A percentile compares a stretch with the other conserved stretches of the same genome.
Evolutionary conservation across 2,113 vertebrate genomes (phyloP).

Genomic region (Lepidiolamprologus cunningtoni): DNA sequence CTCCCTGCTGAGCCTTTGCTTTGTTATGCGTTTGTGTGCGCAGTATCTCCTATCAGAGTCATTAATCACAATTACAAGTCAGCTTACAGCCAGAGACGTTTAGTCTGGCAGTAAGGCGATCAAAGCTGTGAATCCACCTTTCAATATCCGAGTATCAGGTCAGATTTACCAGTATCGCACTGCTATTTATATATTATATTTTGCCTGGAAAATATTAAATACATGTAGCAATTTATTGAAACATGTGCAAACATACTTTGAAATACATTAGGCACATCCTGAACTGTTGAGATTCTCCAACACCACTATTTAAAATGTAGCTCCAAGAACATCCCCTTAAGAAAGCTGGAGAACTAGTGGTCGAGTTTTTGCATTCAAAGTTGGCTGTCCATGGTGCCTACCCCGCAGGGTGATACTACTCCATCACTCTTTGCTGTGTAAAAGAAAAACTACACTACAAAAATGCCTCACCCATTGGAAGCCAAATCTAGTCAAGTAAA

Average conservation of each 20-base stretch:
- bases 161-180: neutral
- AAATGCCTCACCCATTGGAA: neutral
- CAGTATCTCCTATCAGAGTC: neutral
- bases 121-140: neutral
- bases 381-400: neutral
- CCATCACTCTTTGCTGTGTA: neutral
- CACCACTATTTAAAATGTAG: neutral
- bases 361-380: neutral
- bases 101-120: neutral
- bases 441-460: neutral
- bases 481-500: neutral
- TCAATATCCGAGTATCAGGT: neutral
- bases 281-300: neutral
- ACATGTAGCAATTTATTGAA: neutral
- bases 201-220: neutral
- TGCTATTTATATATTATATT: neutral
- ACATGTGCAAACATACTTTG: neutral
- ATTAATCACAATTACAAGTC: slow-evolving; percentile 3
- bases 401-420: accelerated
- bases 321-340: neutral
- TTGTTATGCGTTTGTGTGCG: neutral
- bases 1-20: neutral
- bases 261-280: neutral
- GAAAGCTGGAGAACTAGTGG: neutral
- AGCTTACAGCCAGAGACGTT: slow-evolving; percentile 10